Conservation (phyloP, 2,797 vertebrate genomes). For the Denticeps clupeoides region DNA sequence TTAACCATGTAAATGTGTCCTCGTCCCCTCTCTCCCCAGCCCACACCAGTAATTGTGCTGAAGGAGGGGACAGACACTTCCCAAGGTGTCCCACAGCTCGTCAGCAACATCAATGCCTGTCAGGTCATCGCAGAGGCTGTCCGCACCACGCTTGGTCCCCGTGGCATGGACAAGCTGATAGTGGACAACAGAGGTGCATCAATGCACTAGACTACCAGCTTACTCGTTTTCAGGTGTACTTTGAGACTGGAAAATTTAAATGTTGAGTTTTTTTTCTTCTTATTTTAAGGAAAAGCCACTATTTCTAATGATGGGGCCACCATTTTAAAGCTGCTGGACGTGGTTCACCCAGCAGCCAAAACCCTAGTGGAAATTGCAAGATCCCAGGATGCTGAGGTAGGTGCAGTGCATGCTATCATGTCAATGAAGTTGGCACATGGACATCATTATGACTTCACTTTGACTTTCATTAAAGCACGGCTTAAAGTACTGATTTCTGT, state of each 20-base stretch:
- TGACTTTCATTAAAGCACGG: no score
- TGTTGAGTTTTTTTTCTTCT: background rate
- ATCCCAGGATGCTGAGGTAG: constrained; percentile 94
- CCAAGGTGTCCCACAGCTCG: constrained; percentile 87
- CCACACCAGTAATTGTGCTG: constrained; percentile 68
- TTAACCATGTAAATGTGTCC: no score
- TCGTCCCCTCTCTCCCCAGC: no score
- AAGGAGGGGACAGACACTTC: constrained; percentile 96
- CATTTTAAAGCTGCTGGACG: constrained; percentile 90
- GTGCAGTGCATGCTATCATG: background rate
- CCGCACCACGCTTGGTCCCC: constrained; percentile 88
- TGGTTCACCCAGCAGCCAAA: constrained; percentile 92
- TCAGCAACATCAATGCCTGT: constrained; percentile 97
- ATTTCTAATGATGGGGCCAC: constrained; percentile 97
- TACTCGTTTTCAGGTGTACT: background rate
- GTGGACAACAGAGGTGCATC: constrained; percentile 83
- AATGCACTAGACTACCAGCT: background rate
- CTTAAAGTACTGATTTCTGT: no score
- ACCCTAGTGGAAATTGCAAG: constrained; percentile 94
- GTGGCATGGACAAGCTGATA: constrained; percentile 97
- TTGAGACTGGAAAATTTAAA: background rate
- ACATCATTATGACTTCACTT: no score
- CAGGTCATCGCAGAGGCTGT: constrained; percentile 93
- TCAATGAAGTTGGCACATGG: no score
- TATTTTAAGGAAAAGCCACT: constrained; percentile 79